Evolutionary conservation across 1,140 invertebrate species (phyloP).

Genomic region (Scaptomyza pallida): DNA sequence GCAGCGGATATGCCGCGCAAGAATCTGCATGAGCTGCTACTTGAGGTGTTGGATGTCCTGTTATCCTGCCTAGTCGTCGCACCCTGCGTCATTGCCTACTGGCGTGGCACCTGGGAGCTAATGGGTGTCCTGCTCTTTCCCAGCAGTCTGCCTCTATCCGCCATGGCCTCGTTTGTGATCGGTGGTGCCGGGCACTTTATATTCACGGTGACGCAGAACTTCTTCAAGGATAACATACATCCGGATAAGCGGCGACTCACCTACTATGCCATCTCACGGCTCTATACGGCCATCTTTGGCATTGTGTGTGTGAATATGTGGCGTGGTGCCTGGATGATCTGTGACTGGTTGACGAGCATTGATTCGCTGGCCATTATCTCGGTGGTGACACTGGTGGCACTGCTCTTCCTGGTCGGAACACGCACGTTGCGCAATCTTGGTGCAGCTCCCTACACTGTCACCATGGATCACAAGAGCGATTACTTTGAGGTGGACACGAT

Average conservation of each 20-base stretch:
- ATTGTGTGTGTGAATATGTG: slow-evolving; percentile 93
- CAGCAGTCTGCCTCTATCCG: slow-evolving; percentile 86
- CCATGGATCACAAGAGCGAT: slow-evolving; percentile 88
- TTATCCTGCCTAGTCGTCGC: slow-evolving; percentile 90
- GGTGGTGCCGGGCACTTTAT: slow-evolving; percentile 88
- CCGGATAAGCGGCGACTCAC: slow-evolving; percentile 88
- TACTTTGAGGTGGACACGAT: slow-evolving; percentile 93
- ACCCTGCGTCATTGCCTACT: slow-evolving; percentile 92
- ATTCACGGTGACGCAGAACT: slow-evolving; percentile 88
- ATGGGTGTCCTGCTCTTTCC: slow-evolving; percentile 90
- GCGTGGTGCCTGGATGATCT: slow-evolving; percentile 91
- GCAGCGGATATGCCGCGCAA: slow-evolving; percentile 77
- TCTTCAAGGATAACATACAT: slow-evolving; percentile 86
- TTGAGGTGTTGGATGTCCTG: slow-evolving; percentile 88
- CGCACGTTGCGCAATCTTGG: slow-evolving; percentile 90
- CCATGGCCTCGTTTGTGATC: slow-evolving; percentile 87
- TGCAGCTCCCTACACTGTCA: slow-evolving; percentile 91
- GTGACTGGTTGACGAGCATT: slow-evolving; percentile 89
- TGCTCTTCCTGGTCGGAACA: slow-evolving; percentile 87
- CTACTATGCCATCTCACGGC: slow-evolving; percentile 89
- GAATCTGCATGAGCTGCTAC: slow-evolving; percentile 85
- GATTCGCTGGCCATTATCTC: slow-evolving; percentile 86
- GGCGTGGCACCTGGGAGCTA: slow-evolving; percentile 93
- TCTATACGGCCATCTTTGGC: slow-evolving; percentile 90
- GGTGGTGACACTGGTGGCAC: slow-evolving; percentile 86